These are phyloP conservation scores for Dicranocentrus wangi DNA, from an alignment of 2,888 invertebrate genomes.

Conservation along the genomic window DNA sequence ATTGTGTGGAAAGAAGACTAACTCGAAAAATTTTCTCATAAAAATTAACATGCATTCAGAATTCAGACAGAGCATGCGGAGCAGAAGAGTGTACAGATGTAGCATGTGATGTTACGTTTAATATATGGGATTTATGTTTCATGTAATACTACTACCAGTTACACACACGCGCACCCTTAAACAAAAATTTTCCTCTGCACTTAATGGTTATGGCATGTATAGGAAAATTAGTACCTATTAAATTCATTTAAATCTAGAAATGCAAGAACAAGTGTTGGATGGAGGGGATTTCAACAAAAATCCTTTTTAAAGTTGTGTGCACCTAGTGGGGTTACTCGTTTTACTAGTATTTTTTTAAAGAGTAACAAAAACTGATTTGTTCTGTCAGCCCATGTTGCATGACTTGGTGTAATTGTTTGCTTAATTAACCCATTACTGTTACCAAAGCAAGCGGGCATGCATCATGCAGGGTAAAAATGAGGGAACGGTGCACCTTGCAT, in stretches of 20 bases:
- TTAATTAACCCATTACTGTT: constrained; percentile 73
- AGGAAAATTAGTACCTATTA: constrained; percentile 50
- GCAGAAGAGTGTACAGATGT: too few species aligned
- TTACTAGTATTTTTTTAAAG: neutral
- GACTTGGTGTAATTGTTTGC: constrained; percentile 72
- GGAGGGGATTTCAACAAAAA: neutral
- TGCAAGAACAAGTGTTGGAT: neutral
- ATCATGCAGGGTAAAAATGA: neutral
- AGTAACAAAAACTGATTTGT: constrained; percentile 15
- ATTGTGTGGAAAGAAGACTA: too few species aligned
- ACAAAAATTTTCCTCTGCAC: too few species aligned
- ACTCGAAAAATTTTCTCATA: too few species aligned
- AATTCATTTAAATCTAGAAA: constrained; percentile 48
- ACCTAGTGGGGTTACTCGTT: neutral
- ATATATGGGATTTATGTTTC: too few species aligned
- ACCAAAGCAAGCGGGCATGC: constrained; percentile 32
- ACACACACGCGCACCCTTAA: too few species aligned
- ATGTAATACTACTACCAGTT: too few species aligned
- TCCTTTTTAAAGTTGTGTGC: neutral
- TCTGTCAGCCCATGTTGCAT: constrained; percentile 67
- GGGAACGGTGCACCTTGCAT: constrained; percentile 20
- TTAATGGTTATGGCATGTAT: constrained; percentile 26
- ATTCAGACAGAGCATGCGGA: too few species aligned
- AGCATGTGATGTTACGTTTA: too few species aligned
- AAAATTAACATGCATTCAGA: too few species aligned